phyloP scores from a whole-genome alignment of 2,797 vertebrate species.

The Cirrhinus mrigala region DNA sequence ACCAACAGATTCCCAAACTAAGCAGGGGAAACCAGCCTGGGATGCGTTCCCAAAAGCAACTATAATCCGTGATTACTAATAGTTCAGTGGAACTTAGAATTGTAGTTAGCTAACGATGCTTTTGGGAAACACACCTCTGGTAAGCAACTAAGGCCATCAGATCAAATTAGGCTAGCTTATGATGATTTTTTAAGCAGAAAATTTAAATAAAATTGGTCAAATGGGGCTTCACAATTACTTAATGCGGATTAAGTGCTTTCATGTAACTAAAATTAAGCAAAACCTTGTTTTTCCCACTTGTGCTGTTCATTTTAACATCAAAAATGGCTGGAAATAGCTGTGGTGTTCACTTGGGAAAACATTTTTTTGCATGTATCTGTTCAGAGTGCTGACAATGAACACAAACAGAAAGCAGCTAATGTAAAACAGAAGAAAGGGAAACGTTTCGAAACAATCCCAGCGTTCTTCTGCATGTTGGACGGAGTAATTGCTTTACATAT shows the following conservation, averaged over 20 bases:
- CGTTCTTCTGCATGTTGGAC: neutral
- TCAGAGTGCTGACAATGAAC: conserved; percentile 11
- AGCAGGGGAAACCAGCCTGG: neutral
- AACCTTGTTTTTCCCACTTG: conserved; percentile 21
- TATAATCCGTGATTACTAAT: too few species aligned
- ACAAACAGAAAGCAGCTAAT: neutral
- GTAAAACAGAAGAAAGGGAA: neutral
- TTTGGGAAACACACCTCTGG: too few species aligned
- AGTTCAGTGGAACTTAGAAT: too few species aligned
- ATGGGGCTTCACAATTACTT: neutral
- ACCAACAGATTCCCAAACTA: neutral
- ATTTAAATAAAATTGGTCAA: neutral
- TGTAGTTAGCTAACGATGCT: too few species aligned
- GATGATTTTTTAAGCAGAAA: neutral
- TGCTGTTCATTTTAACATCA: conserved; percentile 18
- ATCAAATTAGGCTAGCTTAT: neutral
- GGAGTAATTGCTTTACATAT: neutral
- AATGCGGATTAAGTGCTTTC: neutral
- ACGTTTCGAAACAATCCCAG: neutral
- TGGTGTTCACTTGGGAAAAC: neutral
- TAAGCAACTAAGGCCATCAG: too few species aligned
- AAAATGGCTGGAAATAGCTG: neutral
- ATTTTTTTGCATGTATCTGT: conserved; percentile 36
- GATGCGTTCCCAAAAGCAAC: too few species aligned
- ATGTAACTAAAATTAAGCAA: conserved; percentile 10